Percentiles rank a stretch among this genome's conserved stretches.
Evolutionary conservation across 2,113 vertebrate genomes (phyloP).

Genomic region (Donacobius atricapilla): DNA sequence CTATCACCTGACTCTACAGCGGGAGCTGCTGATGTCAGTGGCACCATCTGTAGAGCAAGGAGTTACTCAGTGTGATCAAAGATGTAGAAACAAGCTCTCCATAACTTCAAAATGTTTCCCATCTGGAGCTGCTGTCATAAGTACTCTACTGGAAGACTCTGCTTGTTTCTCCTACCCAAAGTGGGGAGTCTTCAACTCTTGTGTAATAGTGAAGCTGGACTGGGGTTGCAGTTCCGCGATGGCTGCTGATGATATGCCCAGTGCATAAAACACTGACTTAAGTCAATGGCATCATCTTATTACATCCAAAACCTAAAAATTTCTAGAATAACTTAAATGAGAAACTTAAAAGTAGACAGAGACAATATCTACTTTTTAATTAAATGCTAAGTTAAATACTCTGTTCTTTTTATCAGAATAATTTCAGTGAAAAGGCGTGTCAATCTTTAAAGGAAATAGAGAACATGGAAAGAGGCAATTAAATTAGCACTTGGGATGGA

Average conservation of each 20-base stretch:
- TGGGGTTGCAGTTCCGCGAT: not conserved
- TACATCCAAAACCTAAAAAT: not conserved
- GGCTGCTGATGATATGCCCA: not conserved
- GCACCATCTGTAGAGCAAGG: not conserved
- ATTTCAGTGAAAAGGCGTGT: not conserved
- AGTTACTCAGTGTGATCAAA: conserved; percentile 13
- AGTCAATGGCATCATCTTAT: not conserved
- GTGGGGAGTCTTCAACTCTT: not conserved
- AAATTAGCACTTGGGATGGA: not conserved
- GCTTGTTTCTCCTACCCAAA: not conserved
- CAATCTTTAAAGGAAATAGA: not conserved
- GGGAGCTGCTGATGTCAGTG: not conserved
- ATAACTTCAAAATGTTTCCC: conserved; percentile 7
- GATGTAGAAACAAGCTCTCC: not conserved
- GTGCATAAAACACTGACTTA: not conserved
- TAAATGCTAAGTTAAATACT: not conserved
- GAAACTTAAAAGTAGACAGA: not conserved
- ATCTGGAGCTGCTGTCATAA: not conserved
- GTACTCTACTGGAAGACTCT: not conserved
- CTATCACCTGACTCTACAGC: not conserved
- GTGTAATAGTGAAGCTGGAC: not conserved
- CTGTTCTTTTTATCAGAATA: not conserved
- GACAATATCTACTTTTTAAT: not conserved
- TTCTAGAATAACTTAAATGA: not conserved
- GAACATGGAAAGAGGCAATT: not conserved